A percentile compares a stretch with the other conserved stretches of the same genome.
Evolutionary conservation across 64 coral and sea anemone genomes (phyloP).

Genomic region (Cladopsammia gracilis): DNA sequence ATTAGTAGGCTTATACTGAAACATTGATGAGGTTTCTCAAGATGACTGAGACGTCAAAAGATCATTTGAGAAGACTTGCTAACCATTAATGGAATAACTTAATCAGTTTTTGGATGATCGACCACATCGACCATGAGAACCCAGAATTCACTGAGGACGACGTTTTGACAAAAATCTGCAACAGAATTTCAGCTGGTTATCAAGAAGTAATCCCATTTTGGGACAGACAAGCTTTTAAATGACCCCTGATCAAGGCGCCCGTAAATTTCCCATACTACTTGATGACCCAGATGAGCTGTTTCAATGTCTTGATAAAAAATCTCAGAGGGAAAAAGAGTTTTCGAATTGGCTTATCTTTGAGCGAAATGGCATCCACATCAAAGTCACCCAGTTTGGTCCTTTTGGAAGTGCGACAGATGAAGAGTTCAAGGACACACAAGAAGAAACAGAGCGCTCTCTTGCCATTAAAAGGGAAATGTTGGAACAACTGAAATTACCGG

Average conservation of each 20-base stretch:
- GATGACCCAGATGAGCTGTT: background rate
- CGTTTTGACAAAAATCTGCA: conserved; percentile 9
- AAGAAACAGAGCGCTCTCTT: background rate
- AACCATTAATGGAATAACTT: background rate
- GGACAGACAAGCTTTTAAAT: background rate
- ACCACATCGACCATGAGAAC: background rate
- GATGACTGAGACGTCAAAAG: background rate
- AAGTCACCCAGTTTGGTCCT: background rate
- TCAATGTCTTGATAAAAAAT: conserved; percentile 30
- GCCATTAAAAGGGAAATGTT: background rate
- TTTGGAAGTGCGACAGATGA: background rate
- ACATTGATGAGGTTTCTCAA: background rate
- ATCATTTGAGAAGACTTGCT: background rate
- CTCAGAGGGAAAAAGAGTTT: background rate
- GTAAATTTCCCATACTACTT: background rate
- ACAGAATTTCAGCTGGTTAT: conserved; percentile 1
- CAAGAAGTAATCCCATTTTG: background rate
- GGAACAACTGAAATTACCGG: background rate
- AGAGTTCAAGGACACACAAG: background rate
- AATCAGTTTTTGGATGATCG: background rate
- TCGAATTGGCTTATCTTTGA: background rate
- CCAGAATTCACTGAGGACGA: background rate
- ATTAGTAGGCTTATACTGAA: no score
- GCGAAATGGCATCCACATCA: background rate
- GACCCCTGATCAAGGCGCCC: background rate